These are phyloP conservation scores for Felis catus DNA, from an alignment of 2,113 vertebrate species.

Conservation along the genomic window F.catus_Fca126_mat1.0 CM031415.1:56049001-56049500, in stretches of 20 bases:
- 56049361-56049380: background rate
- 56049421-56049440: background rate
- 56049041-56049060: background rate
- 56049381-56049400: background rate
- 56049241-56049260: background rate
- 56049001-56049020: background rate
- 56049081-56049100: background rate
- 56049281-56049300: background rate
- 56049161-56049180: background rate
- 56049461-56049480: background rate
- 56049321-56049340: background rate
- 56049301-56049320: background rate
- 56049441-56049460: background rate
- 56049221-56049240: background rate
- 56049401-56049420: background rate
- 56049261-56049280: background rate
- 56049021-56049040: background rate
- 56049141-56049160: background rate
- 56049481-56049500: background rate
- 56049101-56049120: background rate
- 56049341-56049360: background rate
- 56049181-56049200: background rate
- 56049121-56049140: background rate
- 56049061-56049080: background rate
- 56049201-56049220: background rate